Percentiles rank a stretch among this genome's conserved stretches.
phyloP scores from a whole-genome alignment of 2,113 vertebrate genomes.

The Salvelinus alpinus region DNA sequence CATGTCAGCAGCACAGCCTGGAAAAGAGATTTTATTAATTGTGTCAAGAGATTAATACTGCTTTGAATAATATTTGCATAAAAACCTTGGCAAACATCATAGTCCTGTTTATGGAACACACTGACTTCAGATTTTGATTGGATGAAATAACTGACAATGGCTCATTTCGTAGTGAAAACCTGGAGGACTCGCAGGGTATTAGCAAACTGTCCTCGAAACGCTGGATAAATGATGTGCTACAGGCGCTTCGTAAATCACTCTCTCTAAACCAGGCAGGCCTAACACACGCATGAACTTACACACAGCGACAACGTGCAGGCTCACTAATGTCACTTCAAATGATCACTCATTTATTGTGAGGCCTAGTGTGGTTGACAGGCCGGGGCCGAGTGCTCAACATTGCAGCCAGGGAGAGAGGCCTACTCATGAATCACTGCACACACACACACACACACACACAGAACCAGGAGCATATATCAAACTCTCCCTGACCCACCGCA shows the following conservation, averaged over 20 bases:
- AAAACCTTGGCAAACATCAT: background rate
- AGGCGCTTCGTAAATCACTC: slow-evolving; percentile 68
- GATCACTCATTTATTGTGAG: slow-evolving; percentile 61
- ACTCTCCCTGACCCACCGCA: background rate
- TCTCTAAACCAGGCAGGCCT: slow-evolving; percentile 19
- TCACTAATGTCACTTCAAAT: slow-evolving; percentile 58
- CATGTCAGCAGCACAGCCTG: slow-evolving; percentile 14
- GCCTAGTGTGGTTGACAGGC: slow-evolving; percentile 54
- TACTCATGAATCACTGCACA: slow-evolving; percentile 43
- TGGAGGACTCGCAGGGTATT: slow-evolving; percentile 71
- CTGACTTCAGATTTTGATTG: background rate
- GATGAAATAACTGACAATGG: slow-evolving; percentile 68
- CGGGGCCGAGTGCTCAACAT: slow-evolving; percentile 51
- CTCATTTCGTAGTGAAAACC: slow-evolving; percentile 62
- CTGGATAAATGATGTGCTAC: slow-evolving; percentile 58
- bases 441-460: slow-evolving; percentile 6
- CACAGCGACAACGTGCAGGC: slow-evolving; percentile 17
- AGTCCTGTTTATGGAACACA: background rate
- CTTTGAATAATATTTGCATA: background rate
- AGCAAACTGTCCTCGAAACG: slow-evolving; percentile 69
- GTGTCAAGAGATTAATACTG: background rate
- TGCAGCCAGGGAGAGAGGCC: slow-evolving; percentile 21
- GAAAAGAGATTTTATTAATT: background rate
- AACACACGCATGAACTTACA: background rate
- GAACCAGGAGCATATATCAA: slow-evolving; percentile 15